Percentiles rank a stretch among this genome's conserved stretches.
phyloP scores from a whole-genome alignment of 2,797 vertebrate genomes.

The Girardinus metallicus region DNA sequence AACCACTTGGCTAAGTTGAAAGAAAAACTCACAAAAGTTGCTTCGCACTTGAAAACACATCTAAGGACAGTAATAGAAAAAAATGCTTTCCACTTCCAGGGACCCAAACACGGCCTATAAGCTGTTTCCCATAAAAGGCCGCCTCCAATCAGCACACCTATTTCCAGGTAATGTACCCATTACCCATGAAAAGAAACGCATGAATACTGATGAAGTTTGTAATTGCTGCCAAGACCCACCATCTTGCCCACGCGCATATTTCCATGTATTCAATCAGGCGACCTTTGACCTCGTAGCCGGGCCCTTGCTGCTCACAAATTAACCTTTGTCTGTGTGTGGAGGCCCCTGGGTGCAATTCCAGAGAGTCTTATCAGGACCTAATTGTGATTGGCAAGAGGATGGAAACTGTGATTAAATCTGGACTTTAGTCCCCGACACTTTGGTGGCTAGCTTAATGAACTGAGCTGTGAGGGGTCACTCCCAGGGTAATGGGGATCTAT shows the following conservation, averaged over 20 bases:
- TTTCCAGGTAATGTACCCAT: conserved; percentile 67
- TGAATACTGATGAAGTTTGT: conserved; percentile 78
- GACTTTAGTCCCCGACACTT: conserved; percentile 68
- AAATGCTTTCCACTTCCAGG: conserved; percentile 47
- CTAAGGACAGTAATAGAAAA: conserved; percentile 37
- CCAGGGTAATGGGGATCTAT: conserved; percentile 77
- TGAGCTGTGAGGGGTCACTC: conserved; percentile 74
- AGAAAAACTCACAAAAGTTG: background rate
- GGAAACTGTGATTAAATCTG: conserved; percentile 80
- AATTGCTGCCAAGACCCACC: conserved; percentile 63
- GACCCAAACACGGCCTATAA: conserved; percentile 48
- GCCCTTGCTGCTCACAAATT: conserved; percentile 76
- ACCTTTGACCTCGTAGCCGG: conserved; percentile 60
- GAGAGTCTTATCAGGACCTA: conserved; percentile 71
- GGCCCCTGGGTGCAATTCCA: conserved; percentile 63
- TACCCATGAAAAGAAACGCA: conserved; percentile 63
- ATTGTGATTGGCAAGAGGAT: conserved; percentile 81
- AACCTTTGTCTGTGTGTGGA: conserved; percentile 73
- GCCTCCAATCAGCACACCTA: conserved; percentile 65
- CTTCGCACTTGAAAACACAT: conserved; percentile 15
- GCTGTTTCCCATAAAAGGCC: conserved; percentile 62
- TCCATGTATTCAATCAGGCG: conserved; percentile 72
- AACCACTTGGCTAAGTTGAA: background rate
- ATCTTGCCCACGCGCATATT: conserved; percentile 47
- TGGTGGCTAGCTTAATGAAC: conserved; percentile 79